These are phyloP conservation scores for Tolypeutes matacus DNA, from an alignment of 2,797 vertebrate species.

Conservation along the genomic window DNA sequence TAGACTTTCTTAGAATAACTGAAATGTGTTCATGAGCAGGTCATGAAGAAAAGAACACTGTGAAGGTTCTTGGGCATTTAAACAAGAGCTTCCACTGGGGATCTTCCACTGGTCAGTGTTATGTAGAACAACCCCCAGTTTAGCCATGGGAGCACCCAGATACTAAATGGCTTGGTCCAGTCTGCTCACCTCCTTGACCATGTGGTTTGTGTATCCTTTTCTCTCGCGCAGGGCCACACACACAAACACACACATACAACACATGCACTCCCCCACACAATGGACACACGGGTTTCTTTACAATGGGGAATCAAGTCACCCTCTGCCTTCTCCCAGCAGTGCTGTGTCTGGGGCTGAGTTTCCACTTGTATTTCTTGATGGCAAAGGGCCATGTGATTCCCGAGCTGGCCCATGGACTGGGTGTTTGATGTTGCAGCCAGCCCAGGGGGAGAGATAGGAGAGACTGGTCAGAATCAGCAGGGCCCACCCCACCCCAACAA, in stretches of 20 bases:
- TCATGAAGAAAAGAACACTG: conserved; percentile 3
- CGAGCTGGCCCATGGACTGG: background rate
- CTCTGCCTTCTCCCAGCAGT: background rate
- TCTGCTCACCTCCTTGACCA: background rate
- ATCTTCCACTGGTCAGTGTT: background rate
- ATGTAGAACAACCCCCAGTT: background rate
- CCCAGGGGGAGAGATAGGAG: background rate
- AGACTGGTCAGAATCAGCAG: conserved; percentile 5
- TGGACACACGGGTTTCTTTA: background rate
- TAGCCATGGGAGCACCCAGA: background rate
- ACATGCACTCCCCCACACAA: too few relatives aligned
- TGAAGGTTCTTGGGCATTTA: background rate
- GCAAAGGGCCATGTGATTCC: conserved; percentile 4
- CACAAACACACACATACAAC: background rate
- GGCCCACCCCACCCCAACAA: background rate
- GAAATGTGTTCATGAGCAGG: conserved; percentile 28
- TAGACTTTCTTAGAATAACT: background rate
- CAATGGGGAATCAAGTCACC: background rate
- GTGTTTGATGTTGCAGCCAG: background rate
- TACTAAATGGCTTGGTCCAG: background rate
- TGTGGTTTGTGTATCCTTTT: background rate
- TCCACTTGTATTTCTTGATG: conserved; percentile 2
- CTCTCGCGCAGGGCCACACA: background rate
- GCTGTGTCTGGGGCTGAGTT: background rate
- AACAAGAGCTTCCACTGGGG: background rate